Evolutionary conservation across 2,888 invertebrate genomes (phyloP).

Genomic region (Campopleginae sp.): DNA sequence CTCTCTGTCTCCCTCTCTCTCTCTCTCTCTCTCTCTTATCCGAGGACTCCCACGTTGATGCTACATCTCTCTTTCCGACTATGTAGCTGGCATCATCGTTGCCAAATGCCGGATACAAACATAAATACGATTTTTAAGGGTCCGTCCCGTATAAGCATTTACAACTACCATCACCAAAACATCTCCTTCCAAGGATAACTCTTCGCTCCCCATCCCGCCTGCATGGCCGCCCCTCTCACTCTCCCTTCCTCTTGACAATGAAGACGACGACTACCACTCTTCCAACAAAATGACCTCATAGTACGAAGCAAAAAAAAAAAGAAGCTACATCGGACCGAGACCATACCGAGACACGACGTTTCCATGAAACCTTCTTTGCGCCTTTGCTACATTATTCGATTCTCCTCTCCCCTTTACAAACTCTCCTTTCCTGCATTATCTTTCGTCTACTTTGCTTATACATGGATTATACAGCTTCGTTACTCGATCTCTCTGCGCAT

Average conservation of each 20-base stretch:
- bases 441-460: slow-evolving; percentile 46
- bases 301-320: slow-evolving; percentile 38
- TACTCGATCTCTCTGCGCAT: slow-evolving; percentile 10
- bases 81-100: slow-evolving; percentile 71
- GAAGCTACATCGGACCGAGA: slow-evolving; percentile 10
- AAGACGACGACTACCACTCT: slow-evolving; percentile 48
- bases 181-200: slow-evolving; percentile 35
- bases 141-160: slow-evolving; percentile 60
- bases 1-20: slow-evolving; percentile 23
- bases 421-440: slow-evolving; percentile 39
- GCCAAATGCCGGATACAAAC: slow-evolving; percentile 82
- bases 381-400: slow-evolving; percentile 49
- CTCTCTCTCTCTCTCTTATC: slow-evolving; percentile 5
- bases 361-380: slow-evolving; percentile 61
- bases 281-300: slow-evolving; percentile 48
- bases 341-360: slow-evolving; percentile 27
- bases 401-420: slow-evolving; percentile 19
- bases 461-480: background rate
- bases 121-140: slow-evolving; percentile 81
- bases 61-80: slow-evolving; percentile 47
- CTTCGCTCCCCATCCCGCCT: background rate
- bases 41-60: slow-evolving; percentile 43
- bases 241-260: slow-evolving; percentile 13
- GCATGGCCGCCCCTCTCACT: background rate
- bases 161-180: slow-evolving; percentile 45